phyloP scores from a whole-genome alignment of 2,888 invertebrate species.

The Lycophotia porphyrea region DNA sequence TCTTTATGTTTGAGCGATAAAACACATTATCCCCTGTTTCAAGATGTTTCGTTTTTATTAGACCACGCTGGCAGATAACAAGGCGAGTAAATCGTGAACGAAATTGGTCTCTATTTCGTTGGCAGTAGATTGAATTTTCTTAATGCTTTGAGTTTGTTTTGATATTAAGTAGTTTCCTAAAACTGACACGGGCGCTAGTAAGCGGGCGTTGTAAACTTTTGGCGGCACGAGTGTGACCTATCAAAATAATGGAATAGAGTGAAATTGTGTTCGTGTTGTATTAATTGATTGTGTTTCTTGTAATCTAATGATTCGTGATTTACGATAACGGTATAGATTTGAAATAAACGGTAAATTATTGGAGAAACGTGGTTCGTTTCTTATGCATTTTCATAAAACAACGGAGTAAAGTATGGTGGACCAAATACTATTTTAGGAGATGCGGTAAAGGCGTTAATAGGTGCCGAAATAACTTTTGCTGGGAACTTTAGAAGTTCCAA shows the following conservation, averaged over 20 bases:
- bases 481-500: conserved; percentile 19
- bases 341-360: conserved; percentile 31
- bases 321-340: conserved; percentile 31
- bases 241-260: conserved; percentile 62
- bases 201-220: conserved; percentile 78
- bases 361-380: conserved; percentile 7
- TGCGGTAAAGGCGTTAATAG: conserved; percentile 34
- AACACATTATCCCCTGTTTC: conserved; percentile 63
- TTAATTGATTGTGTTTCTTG: conserved; percentile 58
- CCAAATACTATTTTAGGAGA: conserved; percentile 49
- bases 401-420: conserved; percentile 11
- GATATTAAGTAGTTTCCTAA: conserved; percentile 84
- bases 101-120: conserved; percentile 71
- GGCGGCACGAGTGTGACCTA: conserved; percentile 66
- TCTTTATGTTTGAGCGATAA: conserved; percentile 59
- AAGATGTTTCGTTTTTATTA: conserved; percentile 73
- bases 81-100: conserved; percentile 66
- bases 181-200: conserved; percentile 83
- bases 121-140: conserved; percentile 57
- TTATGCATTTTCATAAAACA: conserved; percentile 21
- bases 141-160: conserved; percentile 62
- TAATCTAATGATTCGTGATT: conserved; percentile 49
- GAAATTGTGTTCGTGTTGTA: conserved; percentile 57
- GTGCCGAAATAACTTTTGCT: conserved; percentile 39
- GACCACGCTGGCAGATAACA: conserved; percentile 84